A percentile compares a stretch with the other conserved stretches of the same genome.
Evolutionary conservation across 2,888 invertebrate genomes (phyloP).

Genomic region (Zootermopsis nevadensis): DNA sequence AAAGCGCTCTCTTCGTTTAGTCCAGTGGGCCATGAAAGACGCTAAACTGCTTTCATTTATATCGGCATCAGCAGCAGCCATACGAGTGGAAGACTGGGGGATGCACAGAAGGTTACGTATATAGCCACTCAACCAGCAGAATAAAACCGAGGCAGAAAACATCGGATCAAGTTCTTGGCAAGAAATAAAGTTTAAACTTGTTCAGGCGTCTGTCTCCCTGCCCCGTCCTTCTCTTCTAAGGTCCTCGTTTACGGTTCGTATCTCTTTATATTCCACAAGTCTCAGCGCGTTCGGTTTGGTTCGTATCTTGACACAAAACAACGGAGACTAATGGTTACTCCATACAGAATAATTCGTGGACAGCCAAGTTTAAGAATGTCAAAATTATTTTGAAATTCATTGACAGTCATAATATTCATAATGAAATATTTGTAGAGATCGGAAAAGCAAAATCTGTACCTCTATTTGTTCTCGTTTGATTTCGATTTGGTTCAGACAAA

Average conservation of each 20-base stretch:
- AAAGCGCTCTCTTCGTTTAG: background rate
- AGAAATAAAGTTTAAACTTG: constrained; percentile 1
- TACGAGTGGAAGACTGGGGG: background rate
- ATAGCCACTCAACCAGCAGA: constrained; percentile 3
- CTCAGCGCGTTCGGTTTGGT: background rate
- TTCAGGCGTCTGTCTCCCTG: background rate
- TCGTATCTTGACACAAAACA: background rate
- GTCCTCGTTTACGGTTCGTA: no score
- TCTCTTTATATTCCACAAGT: background rate
- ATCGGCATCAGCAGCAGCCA: background rate
- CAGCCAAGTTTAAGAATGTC: no score
- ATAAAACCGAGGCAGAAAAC: background rate
- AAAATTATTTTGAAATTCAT: no score
- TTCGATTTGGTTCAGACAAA: no score
- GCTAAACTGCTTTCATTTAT: constrained; percentile 28
- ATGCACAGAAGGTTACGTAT: background rate
- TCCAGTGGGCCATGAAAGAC: constrained; percentile 11
- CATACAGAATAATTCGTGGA: no score
- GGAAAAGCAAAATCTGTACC: no score
- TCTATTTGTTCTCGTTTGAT: no score
- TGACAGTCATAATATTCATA: no score
- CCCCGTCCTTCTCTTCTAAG: no score
- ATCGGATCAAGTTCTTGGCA: background rate
- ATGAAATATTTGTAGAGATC: no score
- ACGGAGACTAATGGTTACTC: no score